Percentiles rank a stretch among this genome's conserved stretches.
Conservation (phyloP, 2,888 invertebrate genomes). For the Tetramorium bicarinatum region DNA sequence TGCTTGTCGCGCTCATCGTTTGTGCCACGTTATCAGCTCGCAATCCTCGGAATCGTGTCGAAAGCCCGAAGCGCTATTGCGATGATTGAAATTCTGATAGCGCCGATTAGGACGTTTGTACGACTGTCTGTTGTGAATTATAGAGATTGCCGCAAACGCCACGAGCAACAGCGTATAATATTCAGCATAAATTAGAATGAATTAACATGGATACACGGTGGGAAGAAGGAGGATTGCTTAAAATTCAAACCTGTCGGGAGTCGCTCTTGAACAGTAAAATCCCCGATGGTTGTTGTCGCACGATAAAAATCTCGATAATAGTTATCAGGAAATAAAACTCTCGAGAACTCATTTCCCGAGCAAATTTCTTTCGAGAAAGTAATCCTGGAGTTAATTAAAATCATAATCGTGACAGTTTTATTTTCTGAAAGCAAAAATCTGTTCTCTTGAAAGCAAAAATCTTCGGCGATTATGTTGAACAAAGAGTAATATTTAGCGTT, state of each 20-base stretch:
- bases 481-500: neutral
- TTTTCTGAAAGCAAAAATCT: neutral
- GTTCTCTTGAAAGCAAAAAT: slow-evolving; percentile 13
- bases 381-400: slow-evolving; percentile 21
- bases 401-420: slow-evolving; percentile 20
- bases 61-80: slow-evolving; percentile 49
- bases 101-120: slow-evolving; percentile 56
- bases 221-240: neutral
- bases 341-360: slow-evolving; percentile 22
- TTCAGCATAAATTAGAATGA: slow-evolving; percentile 53
- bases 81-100: slow-evolving; percentile 59
- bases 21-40: slow-evolving; percentile 39
- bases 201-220: slow-evolving; percentile 10
- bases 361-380: slow-evolving; percentile 23
- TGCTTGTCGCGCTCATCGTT: slow-evolving; percentile 43
- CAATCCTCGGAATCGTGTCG: slow-evolving; percentile 48
- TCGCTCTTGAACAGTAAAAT: slow-evolving; percentile 15
- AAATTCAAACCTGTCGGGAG: neutral
- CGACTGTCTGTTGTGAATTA: slow-evolving; percentile 55
- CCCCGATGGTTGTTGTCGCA: neutral
- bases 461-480: neutral
- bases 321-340: slow-evolving; percentile 21
- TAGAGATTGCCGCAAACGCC: slow-evolving; percentile 48
- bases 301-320: slow-evolving; percentile 29
- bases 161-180: slow-evolving; percentile 45